Base-by-base conservation (phyloP, 2,888 invertebrate species). In the Cephus nigrinus region DNA sequence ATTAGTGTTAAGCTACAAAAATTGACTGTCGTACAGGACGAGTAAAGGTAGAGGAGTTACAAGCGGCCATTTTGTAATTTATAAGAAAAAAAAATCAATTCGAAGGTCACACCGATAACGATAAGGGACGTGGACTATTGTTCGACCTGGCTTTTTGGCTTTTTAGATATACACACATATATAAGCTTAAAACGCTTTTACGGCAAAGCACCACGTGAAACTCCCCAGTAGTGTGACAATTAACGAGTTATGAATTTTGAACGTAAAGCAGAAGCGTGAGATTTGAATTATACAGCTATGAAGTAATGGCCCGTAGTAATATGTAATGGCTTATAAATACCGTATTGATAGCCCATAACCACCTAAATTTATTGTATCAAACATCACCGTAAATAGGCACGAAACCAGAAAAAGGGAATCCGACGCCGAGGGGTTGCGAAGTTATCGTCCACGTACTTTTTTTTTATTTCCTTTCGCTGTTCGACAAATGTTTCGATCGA, bases 311-410 rank as follows among this genome's bases (percentile, higher is more conserved):
- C 74, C 73, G 78, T 68, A 76, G 73, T 78, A 78, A 76, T 76
- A 78, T 78, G 78, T 78, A 73, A 78, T 78, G 76, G 78, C 78
- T 78, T 78, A 76, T 78, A 78, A 78, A 78, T 78, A 78, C 78
- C 78, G 76, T 78, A 78, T 78, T 78, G 76, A 78, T 78, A 78
- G 78, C 78, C 78, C 76, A 69, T 76, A 76, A 71, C 75, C 72
- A n/a, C 74, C 5, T 73, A 74, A 75, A 76, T 69, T 75, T 75
- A 34, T 73, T 69, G 76, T 55, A 76, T 55, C 55, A 73, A 78
- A 74, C 76, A 76, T 35, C 72, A 73, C 33, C 78, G 78, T 78
- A 76, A 78, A 78, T 32, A 23, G 30, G 30, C 23, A 23, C 9
- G 23, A 55, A 23, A 55, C 0, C 23, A 55, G 23, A 55, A 55